phyloP scores from a whole-genome alignment of 2,113 vertebrate genomes.

The Coryphaenoides rupestris region DNA sequence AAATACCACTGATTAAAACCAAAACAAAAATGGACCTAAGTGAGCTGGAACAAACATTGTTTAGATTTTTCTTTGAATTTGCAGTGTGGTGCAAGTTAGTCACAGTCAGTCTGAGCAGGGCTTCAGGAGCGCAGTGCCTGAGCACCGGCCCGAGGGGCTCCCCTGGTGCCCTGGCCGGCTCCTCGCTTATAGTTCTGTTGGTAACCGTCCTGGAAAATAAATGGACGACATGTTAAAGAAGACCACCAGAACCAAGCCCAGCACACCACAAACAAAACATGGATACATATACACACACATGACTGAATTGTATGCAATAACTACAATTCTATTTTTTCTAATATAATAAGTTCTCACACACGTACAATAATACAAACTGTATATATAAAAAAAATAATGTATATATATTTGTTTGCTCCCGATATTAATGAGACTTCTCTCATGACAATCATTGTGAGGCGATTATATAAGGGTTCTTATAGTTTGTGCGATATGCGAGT shows the following conservation, averaged over 20 bases:
- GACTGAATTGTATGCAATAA: too few species aligned
- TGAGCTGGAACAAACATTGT: slow-evolving; percentile 62
- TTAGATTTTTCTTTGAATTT: slow-evolving; percentile 59
- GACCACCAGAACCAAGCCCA: background rate
- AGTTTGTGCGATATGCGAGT: too few species aligned
- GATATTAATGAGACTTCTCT: too few species aligned
- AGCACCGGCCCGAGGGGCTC: slow-evolving; percentile 90
- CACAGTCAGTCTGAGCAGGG: slow-evolving; percentile 64
- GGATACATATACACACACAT: too few species aligned
- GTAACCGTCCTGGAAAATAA: slow-evolving; percentile 84
- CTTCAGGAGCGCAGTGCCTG: slow-evolving; percentile 74
- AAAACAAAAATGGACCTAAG: slow-evolving; percentile 46
- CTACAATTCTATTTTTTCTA: too few species aligned
- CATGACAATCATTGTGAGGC: too few species aligned
- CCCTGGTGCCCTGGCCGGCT: slow-evolving; percentile 89
- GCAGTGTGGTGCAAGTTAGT: slow-evolving; percentile 69
- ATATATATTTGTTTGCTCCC: too few species aligned
- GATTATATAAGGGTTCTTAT: too few species aligned
- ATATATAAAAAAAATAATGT: too few species aligned
- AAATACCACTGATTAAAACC: slow-evolving; percentile 58
- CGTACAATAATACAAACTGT: too few species aligned
- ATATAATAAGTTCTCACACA: too few species aligned
- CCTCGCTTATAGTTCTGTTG: slow-evolving; percentile 97
- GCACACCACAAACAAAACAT: too few species aligned
- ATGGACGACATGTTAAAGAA: slow-evolving; percentile 25